phyloP scores from a whole-genome alignment of 2,797 vertebrate species.

The Cirrhinus molitorella region DNA sequence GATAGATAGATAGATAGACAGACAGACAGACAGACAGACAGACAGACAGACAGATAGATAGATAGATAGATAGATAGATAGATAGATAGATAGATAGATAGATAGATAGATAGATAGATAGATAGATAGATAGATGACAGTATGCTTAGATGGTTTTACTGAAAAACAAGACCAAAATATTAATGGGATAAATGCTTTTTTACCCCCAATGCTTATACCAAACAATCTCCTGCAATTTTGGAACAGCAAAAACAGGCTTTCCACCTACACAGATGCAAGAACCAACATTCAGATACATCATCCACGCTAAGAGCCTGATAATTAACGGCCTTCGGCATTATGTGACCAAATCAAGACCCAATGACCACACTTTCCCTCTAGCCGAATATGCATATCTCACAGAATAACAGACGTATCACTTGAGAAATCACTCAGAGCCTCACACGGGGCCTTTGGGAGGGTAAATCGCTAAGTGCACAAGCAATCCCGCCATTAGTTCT shows the following conservation, averaged over 20 bases:
- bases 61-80: no score
- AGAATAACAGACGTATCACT: constrained; percentile 59
- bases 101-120: not conserved
- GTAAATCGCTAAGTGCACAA: constrained; percentile 61
- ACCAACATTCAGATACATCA: constrained; percentile 44
- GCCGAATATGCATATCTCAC: constrained; percentile 65
- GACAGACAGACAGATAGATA: no score
- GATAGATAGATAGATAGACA: no score
- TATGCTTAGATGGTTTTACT: not conserved
- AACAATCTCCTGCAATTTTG: constrained; percentile 30
- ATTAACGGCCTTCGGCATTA: constrained; percentile 48
- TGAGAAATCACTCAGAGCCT: constrained; percentile 66
- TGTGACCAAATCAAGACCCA: constrained; percentile 55
- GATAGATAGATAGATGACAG: not conserved
- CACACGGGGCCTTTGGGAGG: constrained; percentile 57
- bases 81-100: not conserved
- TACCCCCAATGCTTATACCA: not conserved
- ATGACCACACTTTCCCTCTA: constrained; percentile 58
- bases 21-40: no score
- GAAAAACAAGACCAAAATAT: not conserved
- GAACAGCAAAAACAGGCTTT: constrained; percentile 19
- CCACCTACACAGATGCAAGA: constrained; percentile 42
- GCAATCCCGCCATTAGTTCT: constrained; percentile 74
- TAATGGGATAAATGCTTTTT: not conserved
- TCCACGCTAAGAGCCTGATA: constrained; percentile 45